Base-by-base conservation (phyloP, 2,888 invertebrate species). In the Xestoiulus laeticollis region DNA sequence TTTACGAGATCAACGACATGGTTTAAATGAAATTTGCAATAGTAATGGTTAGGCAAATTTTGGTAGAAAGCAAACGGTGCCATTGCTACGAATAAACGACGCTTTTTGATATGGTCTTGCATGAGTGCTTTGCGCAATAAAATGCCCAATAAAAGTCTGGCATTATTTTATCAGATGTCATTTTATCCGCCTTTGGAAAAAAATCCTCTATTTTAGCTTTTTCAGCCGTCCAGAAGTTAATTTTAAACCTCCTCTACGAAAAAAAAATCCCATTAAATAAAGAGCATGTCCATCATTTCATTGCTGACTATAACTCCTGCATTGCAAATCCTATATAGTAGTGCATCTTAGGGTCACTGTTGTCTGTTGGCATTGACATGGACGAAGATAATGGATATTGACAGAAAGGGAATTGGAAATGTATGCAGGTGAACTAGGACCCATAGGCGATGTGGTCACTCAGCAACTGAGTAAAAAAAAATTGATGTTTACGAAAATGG, bases 371-470 rank as follows among this genome's bases (percentile, higher is more conserved):
- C 68, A 68, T 68, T 68, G 68, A 68, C 68, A 68, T 68, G 26
- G 68, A 68, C 68, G 26, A 68, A 68, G 68, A 68, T 68, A 68
- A 68, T 68, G 68, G 68, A 68, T 68, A 68, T 68, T 68, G 68
- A 26, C 68, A 68, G 68, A 10, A n/a, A 68, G 68, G 68, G 68
- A 68, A 68, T 68, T 68, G 68, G 68, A 68, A 68, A 68, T 68
- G 68, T 1, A 68, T 68, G 26, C 68, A 68, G 68, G 68, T 68
- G 68, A 68, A 68, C 68, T 68, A 30, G 68, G 26, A 26, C 68
- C 68, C 26, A 26, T 26, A 14, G 68, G 68, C 68, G 68, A 68
- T 68, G 68, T 68, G 68, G 26, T 68, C 68, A 68, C 68, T 68
- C 68, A 68, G 26, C 68, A 26, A 68, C 26, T 26, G 26, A 26